Percentiles rank a stretch among this genome's conserved stretches.
Conservation (phyloP, 2,888 invertebrate species). For the Stegophylla sp. region DNA sequence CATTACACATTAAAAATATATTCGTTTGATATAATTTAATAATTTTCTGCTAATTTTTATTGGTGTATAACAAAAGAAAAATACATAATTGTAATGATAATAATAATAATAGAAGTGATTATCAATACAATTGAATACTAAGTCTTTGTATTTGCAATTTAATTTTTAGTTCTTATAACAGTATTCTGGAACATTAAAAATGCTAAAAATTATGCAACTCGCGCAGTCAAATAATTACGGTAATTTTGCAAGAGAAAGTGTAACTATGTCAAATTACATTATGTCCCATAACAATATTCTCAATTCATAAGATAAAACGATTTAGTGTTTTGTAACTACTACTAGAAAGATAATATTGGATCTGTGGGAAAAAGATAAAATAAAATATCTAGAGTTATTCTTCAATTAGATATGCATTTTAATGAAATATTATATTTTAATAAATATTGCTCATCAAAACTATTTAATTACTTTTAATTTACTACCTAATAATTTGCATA, state of each 20-base stretch:
- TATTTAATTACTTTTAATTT: too few species aligned
- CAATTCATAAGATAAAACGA: not conserved
- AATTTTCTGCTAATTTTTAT: too few species aligned
- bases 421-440: too few species aligned
- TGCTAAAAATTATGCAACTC: constrained; percentile 52
- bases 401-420: too few species aligned
- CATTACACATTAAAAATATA: too few species aligned
- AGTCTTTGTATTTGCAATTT: not conserved
- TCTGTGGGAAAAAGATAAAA: too few species aligned
- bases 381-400: too few species aligned
- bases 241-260: constrained; percentile 54
- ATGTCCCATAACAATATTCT: constrained; percentile 31
- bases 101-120: not conserved
- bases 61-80: not conserved
- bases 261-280: constrained; percentile 52
- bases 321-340: constrained; percentile 11
- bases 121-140: not conserved
- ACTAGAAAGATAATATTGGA: not conserved
- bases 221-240: constrained; percentile 52
- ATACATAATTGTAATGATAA: not conserved
- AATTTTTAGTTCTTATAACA: not conserved
- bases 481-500: too few species aligned
- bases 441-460: too few species aligned
- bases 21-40: too few species aligned
- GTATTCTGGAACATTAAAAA: constrained; percentile 30